Evolutionary conservation across 2,797 vertebrate genomes (phyloP), one percentile per base, ranked within the genome.

Genomic region (Capromys pilorides): DNA sequence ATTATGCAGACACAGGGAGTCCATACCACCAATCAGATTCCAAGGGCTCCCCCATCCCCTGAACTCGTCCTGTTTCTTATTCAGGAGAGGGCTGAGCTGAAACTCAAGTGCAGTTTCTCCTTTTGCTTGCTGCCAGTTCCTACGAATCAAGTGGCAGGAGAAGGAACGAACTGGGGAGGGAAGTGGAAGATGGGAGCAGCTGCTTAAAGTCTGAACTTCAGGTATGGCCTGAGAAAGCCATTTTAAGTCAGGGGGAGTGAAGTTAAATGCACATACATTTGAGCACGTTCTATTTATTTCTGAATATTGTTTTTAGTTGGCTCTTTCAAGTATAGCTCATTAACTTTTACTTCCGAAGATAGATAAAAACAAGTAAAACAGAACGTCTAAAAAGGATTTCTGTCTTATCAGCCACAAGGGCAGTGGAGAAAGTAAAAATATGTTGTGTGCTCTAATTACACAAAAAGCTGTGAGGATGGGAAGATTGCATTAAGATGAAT

Each of bases 321-420:
- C 69, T 95, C 83, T 97, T 96, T 93, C 87, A 62, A 91, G 41
- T 87, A 82, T 18, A 94, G 86, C 94, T 85, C 77, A 92, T 94
- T 95, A 96, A 96, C 88, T 96, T 96, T 96, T 95, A 95, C 91
- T 90, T 93, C 86, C 90, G 77, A 61, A 89, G 86, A 73, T 4
- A 92, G 78, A 86, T 67, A 90, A 90, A 91, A 94, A 80, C 89
- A 95, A 92, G 88, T 90, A 92, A 66, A 94, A 95, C 59, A 86
- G 78, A 95, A 78, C 51, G 86, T 92, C 83, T 84, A 96, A 51
- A 91, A 79, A 75, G 79, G 82, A 95, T 94, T 90, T 92, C 79
- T 91, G 59, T 75, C 57, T 73, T 66, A 81, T 88, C 64, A 77
- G 85, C 57, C 83, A 28, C 64, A 61, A 82, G 62, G 83, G 49